Conservation (phyloP, 2,888 invertebrate species). For the Protophormia terraenovae region DNA sequence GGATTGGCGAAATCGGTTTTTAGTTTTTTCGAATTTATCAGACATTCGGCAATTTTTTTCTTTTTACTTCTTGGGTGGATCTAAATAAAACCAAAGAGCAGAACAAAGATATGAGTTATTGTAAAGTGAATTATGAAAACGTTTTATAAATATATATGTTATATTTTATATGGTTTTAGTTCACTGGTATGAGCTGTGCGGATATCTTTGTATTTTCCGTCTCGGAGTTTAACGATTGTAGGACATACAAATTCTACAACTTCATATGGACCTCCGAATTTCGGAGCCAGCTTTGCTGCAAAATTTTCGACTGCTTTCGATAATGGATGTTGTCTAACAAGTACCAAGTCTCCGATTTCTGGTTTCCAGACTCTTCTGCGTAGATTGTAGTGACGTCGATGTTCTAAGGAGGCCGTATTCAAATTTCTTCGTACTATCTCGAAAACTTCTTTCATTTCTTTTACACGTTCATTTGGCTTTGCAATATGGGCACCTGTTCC, state of each 20-base stretch:
- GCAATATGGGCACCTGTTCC: not conserved
- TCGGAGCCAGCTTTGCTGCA: constrained; percentile 14
- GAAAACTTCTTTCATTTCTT: constrained; percentile 11
- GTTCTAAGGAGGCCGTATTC: not conserved
- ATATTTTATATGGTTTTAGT: not conserved
- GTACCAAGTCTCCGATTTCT: not conserved
- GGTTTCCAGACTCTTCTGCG: not conserved
- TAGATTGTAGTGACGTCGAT: constrained; percentile 6
- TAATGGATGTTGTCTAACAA: not conserved
- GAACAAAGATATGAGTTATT: not conserved
- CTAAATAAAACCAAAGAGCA: not conserved
- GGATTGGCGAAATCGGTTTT: not conserved
- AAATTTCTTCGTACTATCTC: not conserved
- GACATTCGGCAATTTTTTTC: not conserved
- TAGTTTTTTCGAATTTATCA: not conserved
- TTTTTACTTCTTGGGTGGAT: not conserved
- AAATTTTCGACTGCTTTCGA: constrained; percentile 8
- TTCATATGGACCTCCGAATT: not conserved
- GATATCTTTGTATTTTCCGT: not conserved
- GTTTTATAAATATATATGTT: not conserved
- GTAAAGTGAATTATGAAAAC: too few relatives aligned
- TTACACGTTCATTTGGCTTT: not conserved
- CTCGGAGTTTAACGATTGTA: too few relatives aligned
- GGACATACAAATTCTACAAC: not conserved
- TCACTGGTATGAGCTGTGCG: not conserved